Evolutionary conservation across 2,797 vertebrate species (phyloP).

Genomic region (Loriculus beryllinus): DNA sequence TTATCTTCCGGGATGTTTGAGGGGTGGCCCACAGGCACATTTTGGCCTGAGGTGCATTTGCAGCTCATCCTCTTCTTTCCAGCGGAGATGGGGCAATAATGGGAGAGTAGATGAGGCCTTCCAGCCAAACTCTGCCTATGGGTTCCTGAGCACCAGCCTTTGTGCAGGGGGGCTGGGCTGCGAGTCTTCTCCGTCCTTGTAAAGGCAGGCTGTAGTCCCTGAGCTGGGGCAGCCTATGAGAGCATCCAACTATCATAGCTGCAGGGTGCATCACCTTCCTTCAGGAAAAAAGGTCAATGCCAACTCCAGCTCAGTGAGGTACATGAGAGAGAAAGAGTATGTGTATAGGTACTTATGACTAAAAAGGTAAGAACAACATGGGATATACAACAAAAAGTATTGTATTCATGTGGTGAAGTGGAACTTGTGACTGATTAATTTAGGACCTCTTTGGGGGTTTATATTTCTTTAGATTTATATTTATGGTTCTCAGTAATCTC

Average conservation of each 20-base stretch:
- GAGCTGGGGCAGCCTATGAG: neutral
- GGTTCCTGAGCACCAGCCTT: neutral
- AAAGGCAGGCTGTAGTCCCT: rapidly evolving
- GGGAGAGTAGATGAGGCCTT: rapidly evolving
- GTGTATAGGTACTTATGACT: neutral
- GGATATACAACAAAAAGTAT: neutral
- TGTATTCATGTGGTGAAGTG: neutral
- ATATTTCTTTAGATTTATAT: neutral
- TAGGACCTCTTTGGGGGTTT: neutral
- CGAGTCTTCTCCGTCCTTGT: neutral
- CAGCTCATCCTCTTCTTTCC: neutral
- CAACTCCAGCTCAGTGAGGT: neutral
- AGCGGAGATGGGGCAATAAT: rapidly evolving
- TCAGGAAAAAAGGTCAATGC: neutral
- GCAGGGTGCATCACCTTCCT: rapidly evolving
- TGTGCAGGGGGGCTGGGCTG: rapidly evolving
- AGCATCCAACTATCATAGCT: neutral
- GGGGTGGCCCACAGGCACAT: neutral
- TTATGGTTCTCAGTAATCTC: neutral
- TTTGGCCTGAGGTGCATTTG: neutral
- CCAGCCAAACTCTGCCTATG: neutral
- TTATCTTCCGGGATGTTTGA: rapidly evolving
- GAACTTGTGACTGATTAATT: neutral
- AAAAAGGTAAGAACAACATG: neutral
- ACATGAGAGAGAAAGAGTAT: rapidly evolving